These are phyloP conservation scores for Spinus pinus DNA, from an alignment of 2,797 vertebrate species.

Conservation along the genomic window DNA sequence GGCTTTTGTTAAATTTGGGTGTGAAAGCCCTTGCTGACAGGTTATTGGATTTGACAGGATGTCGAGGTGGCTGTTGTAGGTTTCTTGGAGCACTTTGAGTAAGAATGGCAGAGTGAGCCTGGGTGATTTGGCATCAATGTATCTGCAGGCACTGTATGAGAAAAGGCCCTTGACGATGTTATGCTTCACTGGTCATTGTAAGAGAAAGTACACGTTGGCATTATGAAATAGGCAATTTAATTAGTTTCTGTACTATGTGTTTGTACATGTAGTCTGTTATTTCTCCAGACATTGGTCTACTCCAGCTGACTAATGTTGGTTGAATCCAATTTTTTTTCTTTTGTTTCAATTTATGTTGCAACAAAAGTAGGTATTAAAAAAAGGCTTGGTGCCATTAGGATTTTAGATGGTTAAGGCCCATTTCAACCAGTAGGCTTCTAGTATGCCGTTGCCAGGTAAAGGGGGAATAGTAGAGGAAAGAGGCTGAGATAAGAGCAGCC, in stretches of 20 bases:
- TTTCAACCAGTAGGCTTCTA: neutral
- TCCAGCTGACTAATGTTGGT: neutral
- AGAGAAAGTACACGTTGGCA: neutral
- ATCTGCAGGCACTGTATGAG: neutral
- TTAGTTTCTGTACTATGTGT: slow-evolving; percentile 4
- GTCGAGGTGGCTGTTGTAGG: neutral
- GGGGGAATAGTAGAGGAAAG: neutral
- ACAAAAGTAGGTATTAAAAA: neutral
- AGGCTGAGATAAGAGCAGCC: neutral
- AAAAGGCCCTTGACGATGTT: neutral
- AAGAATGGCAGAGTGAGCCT: neutral
- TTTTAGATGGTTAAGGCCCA: neutral
- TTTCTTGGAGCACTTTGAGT: neutral
- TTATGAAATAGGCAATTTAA: slow-evolving; percentile 20
- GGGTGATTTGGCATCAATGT: neutral
- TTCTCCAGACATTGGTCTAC: neutral
- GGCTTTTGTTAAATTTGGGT: neutral
- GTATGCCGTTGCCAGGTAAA: neutral
- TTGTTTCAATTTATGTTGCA: neutral
- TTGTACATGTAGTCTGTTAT: slow-evolving; percentile 15
- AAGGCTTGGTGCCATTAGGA: neutral
- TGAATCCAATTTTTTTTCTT: neutral
- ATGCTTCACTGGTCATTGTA: neutral
- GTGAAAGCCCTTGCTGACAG: neutral
- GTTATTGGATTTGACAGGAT: neutral